A percentile compares a stretch with the other conserved stretches of the same genome.
Conservation (phyloP, 53 echinoderm and acorn worm genomes). For the Mesocentrotus franciscanus region DNA sequence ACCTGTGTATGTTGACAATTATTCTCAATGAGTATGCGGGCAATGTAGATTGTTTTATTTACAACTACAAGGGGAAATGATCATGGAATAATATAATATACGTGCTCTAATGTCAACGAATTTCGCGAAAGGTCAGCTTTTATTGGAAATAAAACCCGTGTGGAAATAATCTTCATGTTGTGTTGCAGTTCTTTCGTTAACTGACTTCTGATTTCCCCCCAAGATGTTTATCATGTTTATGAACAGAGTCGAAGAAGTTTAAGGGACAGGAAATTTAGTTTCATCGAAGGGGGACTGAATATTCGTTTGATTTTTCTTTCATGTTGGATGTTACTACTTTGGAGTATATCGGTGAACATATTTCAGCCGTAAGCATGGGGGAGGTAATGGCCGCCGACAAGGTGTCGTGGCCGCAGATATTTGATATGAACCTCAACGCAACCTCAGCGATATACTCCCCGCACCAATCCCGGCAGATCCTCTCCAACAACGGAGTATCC, state of each 20-base stretch:
- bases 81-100: conserved; percentile 2
- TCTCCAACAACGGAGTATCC: conserved; percentile 53
- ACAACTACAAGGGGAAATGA: conserved; percentile 8
- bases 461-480: conserved; percentile 59
- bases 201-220: not conserved
- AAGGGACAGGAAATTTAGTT: not conserved
- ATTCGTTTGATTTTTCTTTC: not conserved
- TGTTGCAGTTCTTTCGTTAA: not conserved
- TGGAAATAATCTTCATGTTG: conserved; percentile 2
- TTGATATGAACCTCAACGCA: conserved; percentile 67
- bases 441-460: conserved; percentile 65
- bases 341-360: conserved; percentile 34
- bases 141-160: not conserved
- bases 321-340: conserved; percentile 19
- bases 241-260: not conserved
- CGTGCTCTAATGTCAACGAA: not conserved
- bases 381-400: conserved; percentile 68
- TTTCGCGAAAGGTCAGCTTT: not conserved
- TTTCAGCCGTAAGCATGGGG: conserved; percentile 46
- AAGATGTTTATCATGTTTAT: not conserved
- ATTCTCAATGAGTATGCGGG: conserved; percentile 5
- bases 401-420: conserved; percentile 53
- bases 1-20: not conserved
- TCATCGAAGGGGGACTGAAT: not conserved
- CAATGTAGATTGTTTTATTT: conserved; percentile 2